Percentiles rank a stretch among this genome's conserved stretches.
Evolutionary conservation across 2,797 vertebrate species (phyloP).

Genomic region (Dipus sagitta): DNA sequence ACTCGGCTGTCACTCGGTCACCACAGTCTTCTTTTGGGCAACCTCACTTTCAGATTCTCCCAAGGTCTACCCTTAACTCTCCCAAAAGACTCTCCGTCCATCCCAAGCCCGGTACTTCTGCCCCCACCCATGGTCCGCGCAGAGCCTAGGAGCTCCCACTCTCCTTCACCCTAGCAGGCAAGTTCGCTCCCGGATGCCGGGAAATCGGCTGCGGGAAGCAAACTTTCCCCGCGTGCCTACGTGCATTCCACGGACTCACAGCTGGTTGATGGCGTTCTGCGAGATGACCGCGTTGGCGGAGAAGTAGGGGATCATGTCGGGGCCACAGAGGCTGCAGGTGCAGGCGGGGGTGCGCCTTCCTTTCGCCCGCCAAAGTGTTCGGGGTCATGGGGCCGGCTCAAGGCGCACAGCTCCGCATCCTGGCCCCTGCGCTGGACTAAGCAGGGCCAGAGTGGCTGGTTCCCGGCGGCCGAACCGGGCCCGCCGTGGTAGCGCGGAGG

Average conservation of each 20-base stretch:
- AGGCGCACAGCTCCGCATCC: constrained; percentile 39
- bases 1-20: constrained; percentile 56
- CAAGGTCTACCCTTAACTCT: constrained; percentile 37
- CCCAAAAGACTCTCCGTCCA: constrained; percentile 4
- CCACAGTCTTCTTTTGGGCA: constrained; percentile 6
- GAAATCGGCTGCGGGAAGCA: constrained; percentile 35
- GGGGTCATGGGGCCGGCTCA: constrained; percentile 89
- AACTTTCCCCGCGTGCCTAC: constrained; percentile 69
- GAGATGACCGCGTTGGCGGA: constrained; percentile 94
- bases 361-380: constrained; percentile 86
- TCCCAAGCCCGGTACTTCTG: not conserved
- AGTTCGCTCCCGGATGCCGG: constrained; percentile 28
- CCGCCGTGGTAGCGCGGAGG: not conserved
- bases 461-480: constrained; percentile 19
- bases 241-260: constrained; percentile 92
- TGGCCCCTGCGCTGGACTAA: not conserved
- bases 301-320: constrained; percentile 95
- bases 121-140: not conserved
- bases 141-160: not conserved
- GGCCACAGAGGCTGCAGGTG: constrained; percentile 91
- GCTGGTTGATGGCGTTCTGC: constrained; percentile 94
- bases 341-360: constrained; percentile 88
- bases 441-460: not conserved
- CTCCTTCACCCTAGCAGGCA: not conserved
- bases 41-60: constrained; percentile 40